Base-by-base conservation (phyloP, 2,797 vertebrate genomes). In the Malacoctenus gilli region DNA sequence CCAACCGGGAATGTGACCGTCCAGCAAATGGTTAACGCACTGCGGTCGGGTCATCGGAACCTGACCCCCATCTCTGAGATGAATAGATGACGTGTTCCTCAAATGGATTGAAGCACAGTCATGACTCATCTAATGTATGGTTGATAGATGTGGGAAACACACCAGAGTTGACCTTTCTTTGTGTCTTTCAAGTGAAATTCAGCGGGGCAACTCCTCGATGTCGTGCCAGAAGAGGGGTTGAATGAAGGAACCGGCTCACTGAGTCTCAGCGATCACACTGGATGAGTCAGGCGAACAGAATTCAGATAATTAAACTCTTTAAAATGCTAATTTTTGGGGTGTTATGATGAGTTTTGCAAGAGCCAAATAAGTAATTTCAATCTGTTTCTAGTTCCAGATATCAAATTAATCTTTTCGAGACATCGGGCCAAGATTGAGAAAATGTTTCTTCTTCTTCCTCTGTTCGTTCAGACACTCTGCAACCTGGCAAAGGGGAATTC, bases 71-170 rank as follows among this genome's bases (percentile, higher is more conserved):
- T 32, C 34, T 37, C 49, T 7, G 44, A 18, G 60, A 51, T 9
- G 37, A 46, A 19, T 38, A 3, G 6, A 52, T 65, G 62, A 68
- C 25, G 43, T 55, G 59, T 31, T 50, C 38, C 25, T 38, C 36
- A 18, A 21, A 53, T 32, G 46, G 19, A 38, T 48, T 8, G 34
- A 40, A 41, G 25, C 20, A 16, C 44, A 59, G 47, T 34, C 49
- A 7, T 28, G 75, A 74, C 57, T 85, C 73, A 78, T 67, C 63
- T 66, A 62, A 69, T 77, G 63, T 31, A 53, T 57, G 41, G 39
- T 4, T 52, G 55, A 69, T 50, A 4, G 70, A 76, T 58, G 65
- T 67, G 68, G 50, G 79, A 71, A 69, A 48, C 34, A 1, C 3
- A 2, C n/a, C 8, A 15, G 21, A 12, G 12, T 3, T 57, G 56